These are phyloP conservation scores for Epizoanthus stellaris DNA, from an alignment of 92 coral and sea anemone genomes.

Conservation along the genomic window DNA sequence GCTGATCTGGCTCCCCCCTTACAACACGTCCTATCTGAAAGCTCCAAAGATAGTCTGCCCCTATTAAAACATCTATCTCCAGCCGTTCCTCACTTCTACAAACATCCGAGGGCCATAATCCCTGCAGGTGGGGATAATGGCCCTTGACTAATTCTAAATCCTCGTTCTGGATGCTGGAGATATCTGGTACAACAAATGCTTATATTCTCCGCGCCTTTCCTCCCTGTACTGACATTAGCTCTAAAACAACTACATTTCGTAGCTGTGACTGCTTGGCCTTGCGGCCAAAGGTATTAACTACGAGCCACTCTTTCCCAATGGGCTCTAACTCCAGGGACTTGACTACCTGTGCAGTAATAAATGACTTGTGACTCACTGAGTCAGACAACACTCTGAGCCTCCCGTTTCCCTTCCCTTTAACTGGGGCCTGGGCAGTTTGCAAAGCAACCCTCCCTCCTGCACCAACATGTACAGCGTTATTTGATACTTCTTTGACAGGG, in stretches of 20 bases:
- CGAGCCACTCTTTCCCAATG: slow-evolving; percentile 38
- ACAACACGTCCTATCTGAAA: slow-evolving; percentile 61
- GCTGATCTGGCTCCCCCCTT: slow-evolving; percentile 53
- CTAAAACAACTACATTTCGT: slow-evolving; percentile 27
- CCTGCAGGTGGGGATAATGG: slow-evolving; percentile 55
- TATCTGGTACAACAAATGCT: slow-evolving; percentile 46
- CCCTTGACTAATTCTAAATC: slow-evolving; percentile 47
- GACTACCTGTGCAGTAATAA: slow-evolving; percentile 16
- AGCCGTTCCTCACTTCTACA: slow-evolving; percentile 32
- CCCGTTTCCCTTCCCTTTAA: slow-evolving; percentile 1
- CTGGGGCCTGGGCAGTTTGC: slow-evolving; percentile 61
- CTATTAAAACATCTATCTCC: slow-evolving; percentile 56
- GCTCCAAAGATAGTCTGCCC: slow-evolving; percentile 65
- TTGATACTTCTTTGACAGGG: slow-evolving; percentile 3
- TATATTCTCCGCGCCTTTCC: slow-evolving; percentile 29
- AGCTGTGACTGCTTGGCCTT: slow-evolving; percentile 30
- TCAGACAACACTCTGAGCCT: slow-evolving; percentile 47
- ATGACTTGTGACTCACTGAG: slow-evolving; percentile 47
- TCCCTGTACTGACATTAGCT: slow-evolving; percentile 39
- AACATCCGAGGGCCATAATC: slow-evolving; percentile 71
- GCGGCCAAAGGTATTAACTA: slow-evolving; percentile 37
- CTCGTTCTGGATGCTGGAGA: slow-evolving; percentile 23
- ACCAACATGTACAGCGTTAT: slow-evolving; percentile 48
- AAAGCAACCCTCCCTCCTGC: slow-evolving; percentile 56
- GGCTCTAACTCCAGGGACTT: slow-evolving; percentile 7